Conservation (phyloP, 2,888 invertebrate species). For the Zootermopsis nevadensis region DNA sequence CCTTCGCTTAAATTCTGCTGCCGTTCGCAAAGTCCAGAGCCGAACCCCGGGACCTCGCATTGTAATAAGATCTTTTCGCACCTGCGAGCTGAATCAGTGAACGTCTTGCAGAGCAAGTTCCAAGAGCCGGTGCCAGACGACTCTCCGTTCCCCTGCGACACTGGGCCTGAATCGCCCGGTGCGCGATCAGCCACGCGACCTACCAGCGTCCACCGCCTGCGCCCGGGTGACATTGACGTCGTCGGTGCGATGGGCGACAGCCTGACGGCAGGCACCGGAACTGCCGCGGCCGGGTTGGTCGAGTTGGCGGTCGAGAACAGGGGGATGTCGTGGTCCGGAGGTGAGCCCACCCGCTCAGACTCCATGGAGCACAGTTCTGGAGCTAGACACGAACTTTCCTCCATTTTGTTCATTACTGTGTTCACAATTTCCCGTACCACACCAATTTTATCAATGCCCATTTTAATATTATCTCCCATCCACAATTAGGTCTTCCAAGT, state of each 20-base stretch:
- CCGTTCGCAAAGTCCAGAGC: no score
- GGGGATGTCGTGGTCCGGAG: slow-evolving; percentile 65
- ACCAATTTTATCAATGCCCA: no score
- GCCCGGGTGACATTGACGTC: slow-evolving; percentile 73
- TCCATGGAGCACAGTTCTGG: no score
- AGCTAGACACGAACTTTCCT: no score
- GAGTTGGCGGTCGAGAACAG: slow-evolving; percentile 65
- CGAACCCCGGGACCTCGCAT: no score
- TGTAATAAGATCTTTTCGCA: no score
- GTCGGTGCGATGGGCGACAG: slow-evolving; percentile 73
- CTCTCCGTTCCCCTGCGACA: slow-evolving; percentile 61
- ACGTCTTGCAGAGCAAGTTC: slow-evolving; percentile 50
- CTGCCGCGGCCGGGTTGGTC: slow-evolving; percentile 63
- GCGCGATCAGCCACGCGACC: slow-evolving; percentile 62
- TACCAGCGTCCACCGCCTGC: slow-evolving; percentile 67
- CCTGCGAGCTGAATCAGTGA: no score
- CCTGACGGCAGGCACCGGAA: slow-evolving; percentile 69
- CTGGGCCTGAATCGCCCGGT: slow-evolving; percentile 47
- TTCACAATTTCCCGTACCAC: no score
- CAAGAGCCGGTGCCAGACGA: slow-evolving; percentile 58
- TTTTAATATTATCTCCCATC: no score
- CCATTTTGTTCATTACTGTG: no score
- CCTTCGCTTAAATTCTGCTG: no score
- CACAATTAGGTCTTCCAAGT: no score
- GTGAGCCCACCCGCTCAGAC: slow-evolving; percentile 57